Base-by-base conservation (phyloP, 1,140 invertebrate species). In the Hyposmocoma kahamanoa region DNA sequence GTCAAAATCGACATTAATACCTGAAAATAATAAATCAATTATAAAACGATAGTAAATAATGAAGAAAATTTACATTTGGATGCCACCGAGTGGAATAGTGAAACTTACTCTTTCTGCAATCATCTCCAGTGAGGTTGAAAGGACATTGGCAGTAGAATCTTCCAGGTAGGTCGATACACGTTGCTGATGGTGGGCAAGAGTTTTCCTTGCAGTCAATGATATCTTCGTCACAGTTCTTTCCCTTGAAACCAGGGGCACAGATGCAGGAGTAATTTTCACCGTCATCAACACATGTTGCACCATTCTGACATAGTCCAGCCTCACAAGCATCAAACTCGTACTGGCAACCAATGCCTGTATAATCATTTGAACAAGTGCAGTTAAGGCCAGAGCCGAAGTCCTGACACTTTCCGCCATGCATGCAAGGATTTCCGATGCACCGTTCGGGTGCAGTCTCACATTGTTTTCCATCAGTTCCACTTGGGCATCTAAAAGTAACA, bases 91-190 rank as follows among this genome's bases (percentile, higher is more conserved):
- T n/a, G n/a, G n/a, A n/a, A 17, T n/a, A 50, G n/a, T 38, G 46
- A 39, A 30, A 85, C 88, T 89, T 90, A 93, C 95, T 92, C 90
- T 98, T 98, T 77, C 97, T 90, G 62, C 97, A 99, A 68, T 98
- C 96, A 74, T 98, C 96, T 30, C 97, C 97, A 45, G 97, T 98
- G 54, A 97, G 89, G 72, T 98, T 98, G 83, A 98, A 97, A 22
- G 96, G 96, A 89, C 96, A 98, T 76, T 97, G 95, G 68, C 97
- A 98, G 72, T 97, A 96, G 87, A 97, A 97, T 69, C 92, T 92
- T 59, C 94, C 94, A 36, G 95, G 96, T 13, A 98, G 88, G 87
- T 98, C 97, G 53, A 98, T 95, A 71, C 97, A 98, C 10, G 93
- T 95, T 3, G 97, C 96, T 11, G 95, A 95, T 42, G 96, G 94